Evolutionary conservation across 2,113 vertebrate genomes (phyloP).

Genomic region (Chaenocephalus aceratus): DNA sequence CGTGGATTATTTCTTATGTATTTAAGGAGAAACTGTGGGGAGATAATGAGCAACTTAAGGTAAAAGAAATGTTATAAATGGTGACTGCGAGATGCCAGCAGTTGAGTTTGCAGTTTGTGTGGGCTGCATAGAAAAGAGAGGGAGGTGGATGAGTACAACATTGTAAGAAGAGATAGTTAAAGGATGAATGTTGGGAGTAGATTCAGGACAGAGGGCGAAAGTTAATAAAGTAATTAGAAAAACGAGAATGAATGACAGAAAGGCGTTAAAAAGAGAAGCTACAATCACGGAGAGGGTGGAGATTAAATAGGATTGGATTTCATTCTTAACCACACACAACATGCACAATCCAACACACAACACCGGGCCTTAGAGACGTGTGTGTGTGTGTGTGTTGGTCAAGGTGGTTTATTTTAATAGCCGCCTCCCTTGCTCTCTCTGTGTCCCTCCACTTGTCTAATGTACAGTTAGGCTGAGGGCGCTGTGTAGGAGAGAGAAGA

Average conservation of each 20-base stretch:
- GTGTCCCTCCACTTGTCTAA: slow-evolving; percentile 60
- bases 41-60: not conserved
- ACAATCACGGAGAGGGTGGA: slow-evolving; percentile 56
- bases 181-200: slow-evolving; percentile 30
- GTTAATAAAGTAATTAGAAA: slow-evolving; percentile 40
- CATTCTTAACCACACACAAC: slow-evolving; percentile 27
- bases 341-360: slow-evolving; percentile 34
- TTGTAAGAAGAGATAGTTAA: slow-evolving; percentile 11
- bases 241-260: slow-evolving; percentile 55
- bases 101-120: slow-evolving; percentile 2
- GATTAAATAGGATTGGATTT: slow-evolving; percentile 51
- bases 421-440: slow-evolving; percentile 38
- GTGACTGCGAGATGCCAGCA: slow-evolving; percentile 10
- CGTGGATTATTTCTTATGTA: not conserved
- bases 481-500: slow-evolving; percentile 46
- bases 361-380: slow-evolving; percentile 3
- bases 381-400: slow-evolving; percentile 20
- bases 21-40: not conserved
- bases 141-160: not conserved
- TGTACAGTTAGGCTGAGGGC: slow-evolving; percentile 80
- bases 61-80: slow-evolving; percentile 9
- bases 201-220: slow-evolving; percentile 21
- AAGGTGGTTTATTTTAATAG: slow-evolving; percentile 66
- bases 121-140: slow-evolving; percentile 1
- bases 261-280: slow-evolving; percentile 38